A percentile compares a stretch with the other conserved stretches of the same genome.
Evolutionary conservation across 2,888 invertebrate species (phyloP).

Genomic region (Chromoteleia sp.): DNA sequence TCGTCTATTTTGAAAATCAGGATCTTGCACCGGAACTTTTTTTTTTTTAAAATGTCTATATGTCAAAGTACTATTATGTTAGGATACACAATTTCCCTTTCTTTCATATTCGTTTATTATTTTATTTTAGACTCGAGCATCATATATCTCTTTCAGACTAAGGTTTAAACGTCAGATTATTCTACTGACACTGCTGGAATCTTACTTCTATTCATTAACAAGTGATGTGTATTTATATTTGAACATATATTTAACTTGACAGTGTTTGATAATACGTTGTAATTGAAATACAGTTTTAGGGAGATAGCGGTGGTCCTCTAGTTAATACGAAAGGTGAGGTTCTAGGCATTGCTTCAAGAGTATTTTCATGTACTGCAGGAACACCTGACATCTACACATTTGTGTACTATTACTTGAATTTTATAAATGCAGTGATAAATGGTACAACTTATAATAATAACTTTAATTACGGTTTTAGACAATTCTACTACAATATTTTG

Average conservation of each 20-base stretch:
- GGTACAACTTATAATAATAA: neutral
- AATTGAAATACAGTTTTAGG: slow-evolving; percentile 20
- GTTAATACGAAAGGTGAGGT: slow-evolving; percentile 30
- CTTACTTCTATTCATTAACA: too few relatives aligned
- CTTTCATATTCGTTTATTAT: too few relatives aligned
- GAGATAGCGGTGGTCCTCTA: slow-evolving; percentile 46
- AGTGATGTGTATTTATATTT: slow-evolving; percentile 1
- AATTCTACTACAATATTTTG: too few relatives aligned
- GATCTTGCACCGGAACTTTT: too few relatives aligned
- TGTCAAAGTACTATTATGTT: too few relatives aligned
- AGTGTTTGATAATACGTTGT: neutral
- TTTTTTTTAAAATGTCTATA: too few relatives aligned
- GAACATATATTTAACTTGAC: neutral
- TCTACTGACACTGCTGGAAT: too few relatives aligned
- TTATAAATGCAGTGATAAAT: slow-evolving; percentile 26
- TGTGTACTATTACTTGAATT: slow-evolving; percentile 27
- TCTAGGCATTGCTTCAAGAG: slow-evolving; percentile 40
- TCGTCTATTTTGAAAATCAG: too few relatives aligned
- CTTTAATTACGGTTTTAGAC: neutral
- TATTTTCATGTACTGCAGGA: slow-evolving; percentile 27
- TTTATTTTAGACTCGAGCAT: too few relatives aligned
- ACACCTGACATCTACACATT: slow-evolving; percentile 32
- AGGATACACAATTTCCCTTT: too few relatives aligned
- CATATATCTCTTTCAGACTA: too few relatives aligned
- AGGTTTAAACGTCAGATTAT: too few relatives aligned